Percentiles rank a stretch among this genome's conserved stretches.
phyloP scores from a whole-genome alignment of 2,113 vertebrate genomes.

The Pluvialis apricaria region DNA sequence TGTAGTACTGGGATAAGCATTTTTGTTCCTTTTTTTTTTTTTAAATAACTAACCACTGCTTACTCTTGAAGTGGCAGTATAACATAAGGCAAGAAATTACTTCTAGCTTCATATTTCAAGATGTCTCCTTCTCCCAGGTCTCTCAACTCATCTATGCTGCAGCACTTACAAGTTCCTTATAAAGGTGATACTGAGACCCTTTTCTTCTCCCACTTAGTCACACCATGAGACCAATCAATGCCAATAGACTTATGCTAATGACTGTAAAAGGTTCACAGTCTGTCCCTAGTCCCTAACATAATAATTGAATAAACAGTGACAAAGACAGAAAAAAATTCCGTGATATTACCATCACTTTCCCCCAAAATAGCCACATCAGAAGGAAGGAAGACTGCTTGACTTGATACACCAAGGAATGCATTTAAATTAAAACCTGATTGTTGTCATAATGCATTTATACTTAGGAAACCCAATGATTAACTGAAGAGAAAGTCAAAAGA shows the following conservation, averaged over 20 bases:
- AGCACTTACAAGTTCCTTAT: not conserved
- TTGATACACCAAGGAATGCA: not conserved
- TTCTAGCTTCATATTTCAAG: not conserved
- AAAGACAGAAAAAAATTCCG: not conserved
- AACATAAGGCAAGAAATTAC: not conserved
- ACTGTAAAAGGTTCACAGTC: not conserved
- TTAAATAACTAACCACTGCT: not conserved
- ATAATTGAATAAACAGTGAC: not conserved
- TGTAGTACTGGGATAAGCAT: not conserved
- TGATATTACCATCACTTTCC: not conserved
- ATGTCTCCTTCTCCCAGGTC: not conserved
- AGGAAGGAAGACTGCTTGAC: not conserved
- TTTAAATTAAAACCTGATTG: slow-evolving; percentile 20
- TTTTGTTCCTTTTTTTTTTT: not conserved
- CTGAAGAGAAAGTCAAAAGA: not conserved
- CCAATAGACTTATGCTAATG: not conserved
- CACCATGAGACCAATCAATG: not conserved
- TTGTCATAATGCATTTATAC: not conserved
- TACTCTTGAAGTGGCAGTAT: not conserved
- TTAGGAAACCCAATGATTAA: not conserved
- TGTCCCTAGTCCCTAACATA: not conserved
- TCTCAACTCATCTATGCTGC: not conserved
- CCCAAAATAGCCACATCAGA: not conserved
- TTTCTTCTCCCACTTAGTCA: not conserved
- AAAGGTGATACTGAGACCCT: not conserved